These are phyloP conservation scores for Malachius bipustulatus DNA, from an alignment of 2,888 invertebrate genomes.

Conservation along the genomic window DNA sequence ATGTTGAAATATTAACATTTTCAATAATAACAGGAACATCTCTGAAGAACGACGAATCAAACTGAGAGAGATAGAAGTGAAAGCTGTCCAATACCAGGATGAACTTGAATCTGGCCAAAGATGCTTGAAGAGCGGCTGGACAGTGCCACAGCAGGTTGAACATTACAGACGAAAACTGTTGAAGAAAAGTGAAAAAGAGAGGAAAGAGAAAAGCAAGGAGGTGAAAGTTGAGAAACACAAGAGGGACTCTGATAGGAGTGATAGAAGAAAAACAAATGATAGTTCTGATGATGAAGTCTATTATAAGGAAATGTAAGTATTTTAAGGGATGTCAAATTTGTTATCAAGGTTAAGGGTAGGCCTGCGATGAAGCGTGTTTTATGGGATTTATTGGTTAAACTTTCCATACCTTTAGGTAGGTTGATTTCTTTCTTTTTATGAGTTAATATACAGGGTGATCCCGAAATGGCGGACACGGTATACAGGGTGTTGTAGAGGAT, in stretches of 20 bases:
- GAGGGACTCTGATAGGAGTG: conserved; percentile 32
- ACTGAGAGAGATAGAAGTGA: conserved; percentile 86
- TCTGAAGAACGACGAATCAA: conserved; percentile 60
- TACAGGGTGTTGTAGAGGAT: too few relatives aligned
- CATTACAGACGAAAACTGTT: conserved; percentile 83
- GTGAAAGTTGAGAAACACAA: conserved; percentile 31
- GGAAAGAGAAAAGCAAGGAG: conserved; percentile 30
- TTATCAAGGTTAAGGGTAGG: too few relatives aligned
- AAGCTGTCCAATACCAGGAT: conserved; percentile 91
- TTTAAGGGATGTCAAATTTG: too few relatives aligned
- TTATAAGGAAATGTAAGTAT: conserved; percentile 37
- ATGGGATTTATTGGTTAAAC: too few relatives aligned
- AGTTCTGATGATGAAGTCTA: conserved; percentile 34
- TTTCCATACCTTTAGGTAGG: too few relatives aligned
- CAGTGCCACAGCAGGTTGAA: conserved; percentile 72
- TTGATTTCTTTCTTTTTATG: too few relatives aligned
- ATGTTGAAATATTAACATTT: conserved; percentile 4
- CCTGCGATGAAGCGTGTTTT: too few relatives aligned
- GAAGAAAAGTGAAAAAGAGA: conserved; percentile 48
- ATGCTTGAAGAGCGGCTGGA: conserved; percentile 59
- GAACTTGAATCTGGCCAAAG: conserved; percentile 81
- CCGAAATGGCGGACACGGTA: too few relatives aligned
- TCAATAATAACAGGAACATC: conserved; percentile 44
- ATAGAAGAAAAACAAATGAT: conserved; percentile 24
- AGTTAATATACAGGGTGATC: too few relatives aligned